Conservation (phyloP, 64 coral and sea anemone genomes). For the Pachyseris speciosa region DNA sequence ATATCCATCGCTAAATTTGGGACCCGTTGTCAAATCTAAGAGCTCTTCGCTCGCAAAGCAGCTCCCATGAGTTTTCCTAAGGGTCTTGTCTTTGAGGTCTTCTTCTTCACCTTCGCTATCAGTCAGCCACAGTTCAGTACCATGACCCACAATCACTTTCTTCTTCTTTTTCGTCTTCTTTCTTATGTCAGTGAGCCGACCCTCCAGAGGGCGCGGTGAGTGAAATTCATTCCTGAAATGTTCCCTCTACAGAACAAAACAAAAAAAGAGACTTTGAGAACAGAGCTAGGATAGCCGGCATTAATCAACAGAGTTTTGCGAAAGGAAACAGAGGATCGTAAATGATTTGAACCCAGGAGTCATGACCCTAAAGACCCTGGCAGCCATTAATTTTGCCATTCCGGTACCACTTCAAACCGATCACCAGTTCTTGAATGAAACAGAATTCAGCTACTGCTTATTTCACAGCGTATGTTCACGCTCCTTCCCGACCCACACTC, state of each 20-base stretch:
- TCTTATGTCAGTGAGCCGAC: conserved; percentile 74
- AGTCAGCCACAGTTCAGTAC: conserved; percentile 70
- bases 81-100: background rate
- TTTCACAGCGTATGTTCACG: too few species aligned
- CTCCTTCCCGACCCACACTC: too few species aligned
- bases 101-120: conserved; percentile 76
- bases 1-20: conserved; percentile 30
- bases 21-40: conserved; percentile 16
- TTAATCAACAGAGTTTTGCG: too few species aligned
- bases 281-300: background rate
- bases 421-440: too few species aligned
- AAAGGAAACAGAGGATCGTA: too few species aligned
- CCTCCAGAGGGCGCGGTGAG: conserved; percentile 69
- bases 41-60: conserved; percentile 18
- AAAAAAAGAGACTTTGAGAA: background rate
- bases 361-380: too few species aligned
- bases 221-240: conserved; percentile 81
- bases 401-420: too few species aligned
- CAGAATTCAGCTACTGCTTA: too few species aligned
- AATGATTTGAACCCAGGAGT: too few species aligned
- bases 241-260: conserved; percentile 57
- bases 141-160: conserved; percentile 27
- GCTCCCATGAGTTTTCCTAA: conserved; percentile 9
- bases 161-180: conserved; percentile 77
- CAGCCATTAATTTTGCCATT: too few species aligned